Evolutionary conservation across 2,797 vertebrate species (phyloP), one percentile per base, ranked within the genome.

Genomic region (Alosa sapidissima): DNA sequence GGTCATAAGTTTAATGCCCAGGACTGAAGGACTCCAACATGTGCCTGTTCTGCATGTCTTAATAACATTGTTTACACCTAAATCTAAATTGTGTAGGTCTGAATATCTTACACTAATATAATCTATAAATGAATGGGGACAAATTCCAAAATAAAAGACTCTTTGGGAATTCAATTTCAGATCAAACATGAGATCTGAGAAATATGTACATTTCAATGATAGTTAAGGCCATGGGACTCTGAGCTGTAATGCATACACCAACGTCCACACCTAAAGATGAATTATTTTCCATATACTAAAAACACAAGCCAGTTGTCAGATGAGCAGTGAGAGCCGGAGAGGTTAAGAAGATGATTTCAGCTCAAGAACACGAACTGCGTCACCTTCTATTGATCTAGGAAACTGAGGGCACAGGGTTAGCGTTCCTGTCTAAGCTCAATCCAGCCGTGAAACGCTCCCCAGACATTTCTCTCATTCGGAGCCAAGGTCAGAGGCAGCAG

Each of bases 401-500:
- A 91, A 91, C 90, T 21, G 6, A 21, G 88, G 86, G 89, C 88
- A 89, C 89, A 83, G 87, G 93, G 93, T 93, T 93, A 92, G 86
- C 51, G 86, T 87, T 49, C 85, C 85, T 78, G 84, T 90, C 87
- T 89, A 54, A 28, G 89, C 90, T 91, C 91, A 90, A 91, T 90
- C 91, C 91, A 91, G 90, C 91, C 90, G 88, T 92, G 91, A 89
- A 93, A 93, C 88, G 85, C 36, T 90, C 89, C 89, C 88, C 65
- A 89, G 91, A 92, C 88, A 88, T 93, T 91, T 92, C 88, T 90
- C 90, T 90, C 89, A 92, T 94, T 93, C 88, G 89, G 91, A 93
- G 92, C 91, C 91, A 92, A 93, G 92, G 94, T 93, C 92, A 93
- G 94, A 93, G 93, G 91, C 87, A 91, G 90, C 89, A 90, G 87